Conservation (phyloP, 2,888 invertebrate species). For the Chalcis sispes region DNA sequence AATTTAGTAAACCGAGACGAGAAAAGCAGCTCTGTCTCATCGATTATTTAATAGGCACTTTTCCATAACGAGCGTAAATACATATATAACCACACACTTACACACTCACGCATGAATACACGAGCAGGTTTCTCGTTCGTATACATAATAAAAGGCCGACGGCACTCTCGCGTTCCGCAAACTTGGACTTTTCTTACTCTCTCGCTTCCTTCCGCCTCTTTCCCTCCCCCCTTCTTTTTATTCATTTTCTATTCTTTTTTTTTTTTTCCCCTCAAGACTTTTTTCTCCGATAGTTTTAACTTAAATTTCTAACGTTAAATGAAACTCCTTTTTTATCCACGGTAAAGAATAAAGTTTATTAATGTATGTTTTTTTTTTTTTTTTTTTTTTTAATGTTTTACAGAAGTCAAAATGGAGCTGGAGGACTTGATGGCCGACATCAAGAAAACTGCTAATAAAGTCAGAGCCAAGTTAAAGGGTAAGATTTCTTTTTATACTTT, state of each 20-base stretch:
- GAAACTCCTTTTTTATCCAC: neutral
- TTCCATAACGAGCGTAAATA: constrained; percentile 25
- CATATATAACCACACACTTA: neutral
- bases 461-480: constrained; percentile 99
- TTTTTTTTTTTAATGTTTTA: constrained; percentile 75
- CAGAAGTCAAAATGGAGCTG: constrained; percentile 99
- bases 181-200: neutral
- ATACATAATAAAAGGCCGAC: neutral
- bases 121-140: neutral
- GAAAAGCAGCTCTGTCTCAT: constrained; percentile 13
- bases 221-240: neutral
- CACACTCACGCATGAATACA: neutral
- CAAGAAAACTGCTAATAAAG: constrained; percentile 99
- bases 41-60: constrained; percentile 52
- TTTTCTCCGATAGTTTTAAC: too few relatives aligned
- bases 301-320: neutral
- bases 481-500: too few relatives aligned
- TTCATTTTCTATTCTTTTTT: neutral
- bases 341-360: neutral
- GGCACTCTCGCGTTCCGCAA: neutral
- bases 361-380: too few relatives aligned
- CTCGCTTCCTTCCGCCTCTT: neutral
- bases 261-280: neutral
- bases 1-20: neutral
- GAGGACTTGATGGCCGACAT: constrained; percentile 99